A percentile compares a stretch with the other conserved stretches of the same genome.
phyloP scores from a whole-genome alignment of 2,888 invertebrate species.

The Heliconius sara region DNA sequence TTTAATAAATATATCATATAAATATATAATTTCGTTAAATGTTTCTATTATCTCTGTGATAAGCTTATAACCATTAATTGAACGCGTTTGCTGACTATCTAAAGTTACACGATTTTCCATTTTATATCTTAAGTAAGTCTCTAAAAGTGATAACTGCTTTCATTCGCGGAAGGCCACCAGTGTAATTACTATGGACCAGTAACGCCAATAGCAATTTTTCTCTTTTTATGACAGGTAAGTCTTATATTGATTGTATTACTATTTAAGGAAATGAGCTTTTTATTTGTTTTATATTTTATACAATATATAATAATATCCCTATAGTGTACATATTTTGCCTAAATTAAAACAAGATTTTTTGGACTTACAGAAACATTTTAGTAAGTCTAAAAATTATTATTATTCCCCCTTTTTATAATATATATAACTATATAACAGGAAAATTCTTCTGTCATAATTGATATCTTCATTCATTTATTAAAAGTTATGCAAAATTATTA shows the following conservation, averaged over 20 bases:
- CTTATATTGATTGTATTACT: conserved; percentile 14
- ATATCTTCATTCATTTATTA: neutral
- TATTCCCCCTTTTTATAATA: too few relatives aligned
- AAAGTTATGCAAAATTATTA: neutral
- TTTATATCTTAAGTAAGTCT: conserved; percentile 30
- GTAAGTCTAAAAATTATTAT: too few relatives aligned
- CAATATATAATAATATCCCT: too few relatives aligned
- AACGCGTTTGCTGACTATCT: conserved; percentile 29
- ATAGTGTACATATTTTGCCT: too few relatives aligned
- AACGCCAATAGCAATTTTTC: conserved; percentile 45
- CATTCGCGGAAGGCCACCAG: conserved; percentile 27
- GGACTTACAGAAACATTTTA: neutral
- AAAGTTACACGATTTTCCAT: conserved; percentile 31
- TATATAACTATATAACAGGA: neutral
- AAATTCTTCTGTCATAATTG: neutral
- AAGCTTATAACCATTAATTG: conserved; percentile 15
- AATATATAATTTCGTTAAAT: neutral
- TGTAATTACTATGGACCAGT: conserved; percentile 38
- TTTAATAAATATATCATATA: neutral
- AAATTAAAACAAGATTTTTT: neutral
- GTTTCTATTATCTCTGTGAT: conserved; percentile 19
- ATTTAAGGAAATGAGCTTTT: neutral
- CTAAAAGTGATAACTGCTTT: conserved; percentile 30
- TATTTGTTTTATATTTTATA: too few relatives aligned
- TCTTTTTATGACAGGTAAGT: conserved; percentile 66